phyloP scores from a whole-genome alignment of 2,888 invertebrate species.

The Drosophila kanekoi region DNA sequence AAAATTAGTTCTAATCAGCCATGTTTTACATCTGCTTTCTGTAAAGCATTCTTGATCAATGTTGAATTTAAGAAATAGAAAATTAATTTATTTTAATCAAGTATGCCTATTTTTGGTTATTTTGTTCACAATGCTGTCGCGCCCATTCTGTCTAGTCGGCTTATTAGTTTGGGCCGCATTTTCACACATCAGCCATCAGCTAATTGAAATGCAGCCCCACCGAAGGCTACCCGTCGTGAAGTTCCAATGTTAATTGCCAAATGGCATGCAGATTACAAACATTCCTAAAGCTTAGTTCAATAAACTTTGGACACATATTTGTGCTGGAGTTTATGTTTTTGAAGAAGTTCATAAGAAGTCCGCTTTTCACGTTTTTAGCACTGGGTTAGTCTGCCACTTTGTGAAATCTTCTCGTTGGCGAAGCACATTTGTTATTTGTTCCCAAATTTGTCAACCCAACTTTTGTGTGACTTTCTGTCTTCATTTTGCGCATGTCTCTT shows the following conservation, averaged over 20 bases:
- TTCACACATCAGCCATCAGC: conserved; percentile 34
- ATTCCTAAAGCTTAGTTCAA: conserved; percentile 4
- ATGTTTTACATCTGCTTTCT: no score
- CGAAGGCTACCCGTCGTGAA: neutral
- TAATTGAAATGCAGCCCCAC: conserved; percentile 37
- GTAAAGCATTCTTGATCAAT: no score
- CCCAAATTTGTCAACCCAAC: conserved; percentile 63
- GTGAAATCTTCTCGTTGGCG: conserved; percentile 14
- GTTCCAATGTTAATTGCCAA: conserved; percentile 42
- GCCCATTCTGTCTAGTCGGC: neutral
- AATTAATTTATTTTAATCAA: no score
- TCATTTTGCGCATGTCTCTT: conserved; percentile 45
- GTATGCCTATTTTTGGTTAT: neutral
- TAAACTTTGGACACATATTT: conserved; percentile 1
- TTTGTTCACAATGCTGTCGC: neutral
- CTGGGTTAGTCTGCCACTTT: conserved; percentile 21
- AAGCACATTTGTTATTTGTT: conserved; percentile 62
- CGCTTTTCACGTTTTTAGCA: conserved; percentile 1
- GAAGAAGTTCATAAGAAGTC: conserved; percentile 21
- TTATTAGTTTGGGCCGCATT: neutral
- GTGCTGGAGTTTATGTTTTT: conserved; percentile 1
- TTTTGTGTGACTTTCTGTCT: conserved; percentile 71
- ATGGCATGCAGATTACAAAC: conserved; percentile 61
- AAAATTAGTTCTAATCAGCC: no score
- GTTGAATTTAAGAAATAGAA: no score